phyloP scores from a whole-genome alignment of 2,797 vertebrate species.

The Eremophila alpestris region DNA sequence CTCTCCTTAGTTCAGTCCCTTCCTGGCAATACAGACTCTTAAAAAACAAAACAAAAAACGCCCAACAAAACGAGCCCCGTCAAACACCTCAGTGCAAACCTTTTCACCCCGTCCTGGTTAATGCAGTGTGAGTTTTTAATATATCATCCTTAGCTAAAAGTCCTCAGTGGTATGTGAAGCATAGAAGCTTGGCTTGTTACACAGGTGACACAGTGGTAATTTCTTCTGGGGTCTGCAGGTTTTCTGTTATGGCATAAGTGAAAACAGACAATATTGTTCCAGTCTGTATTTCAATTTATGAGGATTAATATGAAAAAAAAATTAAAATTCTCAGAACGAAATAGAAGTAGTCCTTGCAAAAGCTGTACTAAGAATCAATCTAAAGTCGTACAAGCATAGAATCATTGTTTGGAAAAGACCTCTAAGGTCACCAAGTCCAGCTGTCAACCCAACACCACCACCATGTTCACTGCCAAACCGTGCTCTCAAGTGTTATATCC shows the following conservation, averaged over 20 bases:
- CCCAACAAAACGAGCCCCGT: fast-evolving
- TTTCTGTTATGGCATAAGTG: not conserved
- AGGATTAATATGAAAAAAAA: not conserved
- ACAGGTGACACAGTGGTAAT: fast-evolving
- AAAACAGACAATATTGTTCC: not conserved
- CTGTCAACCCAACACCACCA: not conserved
- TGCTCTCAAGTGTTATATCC: not conserved
- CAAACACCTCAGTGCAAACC: fast-evolving
- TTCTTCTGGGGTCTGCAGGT: not conserved
- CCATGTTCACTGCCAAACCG: not conserved
- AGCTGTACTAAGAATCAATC: not conserved
- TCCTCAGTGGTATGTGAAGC: fast-evolving
- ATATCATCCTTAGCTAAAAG: fast-evolving
- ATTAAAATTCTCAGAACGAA: not conserved
- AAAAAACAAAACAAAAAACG: not conserved
- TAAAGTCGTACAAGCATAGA: not conserved
- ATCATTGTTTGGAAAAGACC: not conserved
- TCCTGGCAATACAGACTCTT: not conserved
- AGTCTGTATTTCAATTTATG: not conserved
- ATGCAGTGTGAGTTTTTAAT: fast-evolving
- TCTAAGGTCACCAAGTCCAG: not conserved
- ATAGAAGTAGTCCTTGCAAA: not conserved
- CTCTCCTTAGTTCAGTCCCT: not conserved
- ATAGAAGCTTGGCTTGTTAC: not conserved
- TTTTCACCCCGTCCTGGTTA: fast-evolving